Percentiles rank a stretch among this genome's conserved stretches.
Evolutionary conservation across 2,888 invertebrate genomes (phyloP).

Genomic region (Yponomeuta malinellus): DNA sequence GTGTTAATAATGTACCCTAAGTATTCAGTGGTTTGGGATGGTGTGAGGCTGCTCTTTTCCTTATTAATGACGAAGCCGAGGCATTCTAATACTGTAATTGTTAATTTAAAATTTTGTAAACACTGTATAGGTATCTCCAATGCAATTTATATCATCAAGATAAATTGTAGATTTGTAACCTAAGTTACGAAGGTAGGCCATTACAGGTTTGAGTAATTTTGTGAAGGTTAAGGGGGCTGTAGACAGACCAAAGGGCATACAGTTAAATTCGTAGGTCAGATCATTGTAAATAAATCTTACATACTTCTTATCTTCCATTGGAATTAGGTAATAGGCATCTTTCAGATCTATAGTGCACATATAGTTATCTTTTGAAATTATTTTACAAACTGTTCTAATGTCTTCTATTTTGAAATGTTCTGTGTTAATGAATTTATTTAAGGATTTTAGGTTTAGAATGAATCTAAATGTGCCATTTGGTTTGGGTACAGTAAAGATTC

Average conservation of each 20-base stretch:
- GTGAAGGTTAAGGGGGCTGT: slow-evolving; percentile 24
- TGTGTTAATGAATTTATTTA: slow-evolving; percentile 21
- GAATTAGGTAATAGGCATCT: slow-evolving; percentile 22
- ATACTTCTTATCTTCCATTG: slow-evolving; percentile 8
- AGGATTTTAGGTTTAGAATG: slow-evolving; percentile 22
- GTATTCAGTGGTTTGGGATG: too few relatives aligned
- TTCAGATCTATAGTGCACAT: slow-evolving; percentile 21
- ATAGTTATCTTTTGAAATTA: slow-evolving; percentile 17
- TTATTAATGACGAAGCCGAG: too few relatives aligned
- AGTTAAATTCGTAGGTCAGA: slow-evolving; percentile 23
- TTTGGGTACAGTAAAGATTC: not conserved
- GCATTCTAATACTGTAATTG: too few relatives aligned
- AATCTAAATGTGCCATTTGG: slow-evolving; percentile 19
- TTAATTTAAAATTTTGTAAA: too few relatives aligned
- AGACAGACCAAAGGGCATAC: slow-evolving; percentile 23
- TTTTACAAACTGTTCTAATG: slow-evolving; percentile 21
- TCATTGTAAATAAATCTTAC: not conserved
- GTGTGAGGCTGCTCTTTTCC: too few relatives aligned
- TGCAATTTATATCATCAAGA: too few relatives aligned
- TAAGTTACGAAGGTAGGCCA: too few relatives aligned
- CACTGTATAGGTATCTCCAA: too few relatives aligned
- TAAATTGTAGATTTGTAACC: too few relatives aligned
- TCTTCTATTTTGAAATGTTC: slow-evolving; percentile 25
- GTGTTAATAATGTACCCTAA: too few relatives aligned
- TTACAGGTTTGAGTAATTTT: slow-evolving; percentile 21